Percentiles rank a stretch among this genome's conserved stretches.
phyloP scores from a whole-genome alignment of 2,797 vertebrate species.

The Champsocephalus gunnari region DNA sequence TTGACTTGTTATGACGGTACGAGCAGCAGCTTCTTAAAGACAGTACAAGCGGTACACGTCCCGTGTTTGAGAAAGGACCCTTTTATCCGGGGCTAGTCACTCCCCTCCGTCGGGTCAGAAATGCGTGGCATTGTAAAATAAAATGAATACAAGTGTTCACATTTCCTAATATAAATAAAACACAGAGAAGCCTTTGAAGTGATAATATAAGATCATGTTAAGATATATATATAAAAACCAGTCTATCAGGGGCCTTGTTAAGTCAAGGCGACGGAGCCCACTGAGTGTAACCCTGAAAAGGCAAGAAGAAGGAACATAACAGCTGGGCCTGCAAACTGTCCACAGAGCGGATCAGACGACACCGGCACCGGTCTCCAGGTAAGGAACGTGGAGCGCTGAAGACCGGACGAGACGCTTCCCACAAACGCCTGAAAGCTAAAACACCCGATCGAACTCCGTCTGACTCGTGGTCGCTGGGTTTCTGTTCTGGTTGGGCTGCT shows the following conservation, averaged over 20 bases:
- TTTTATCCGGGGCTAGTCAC: not conserved
- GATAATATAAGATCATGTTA: not conserved
- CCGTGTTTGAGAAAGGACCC: not conserved
- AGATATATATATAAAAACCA: not conserved
- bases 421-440: conserved; percentile 58
- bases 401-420: not conserved
- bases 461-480: conserved; percentile 95
- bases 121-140: not conserved
- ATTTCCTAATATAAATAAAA: too few species aligned
- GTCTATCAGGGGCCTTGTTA: not conserved
- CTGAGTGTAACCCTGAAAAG: too few species aligned
- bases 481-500: conserved; percentile 93
- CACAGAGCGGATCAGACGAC: not conserved
- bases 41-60: not conserved
- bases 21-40: too few species aligned
- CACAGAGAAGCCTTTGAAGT: not conserved
- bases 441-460: conserved; percentile 96
- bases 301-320: not conserved
- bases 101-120: not conserved
- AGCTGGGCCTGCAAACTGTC: not conserved
- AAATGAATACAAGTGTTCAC: not conserved
- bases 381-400: not conserved
- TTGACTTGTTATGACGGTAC: too few species aligned
- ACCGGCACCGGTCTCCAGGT: not conserved
- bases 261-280: not conserved